These are phyloP conservation scores for Eulacestoma nigropectus DNA, from an alignment of 2,113 vertebrate species.

Conservation along the genomic window DNA sequence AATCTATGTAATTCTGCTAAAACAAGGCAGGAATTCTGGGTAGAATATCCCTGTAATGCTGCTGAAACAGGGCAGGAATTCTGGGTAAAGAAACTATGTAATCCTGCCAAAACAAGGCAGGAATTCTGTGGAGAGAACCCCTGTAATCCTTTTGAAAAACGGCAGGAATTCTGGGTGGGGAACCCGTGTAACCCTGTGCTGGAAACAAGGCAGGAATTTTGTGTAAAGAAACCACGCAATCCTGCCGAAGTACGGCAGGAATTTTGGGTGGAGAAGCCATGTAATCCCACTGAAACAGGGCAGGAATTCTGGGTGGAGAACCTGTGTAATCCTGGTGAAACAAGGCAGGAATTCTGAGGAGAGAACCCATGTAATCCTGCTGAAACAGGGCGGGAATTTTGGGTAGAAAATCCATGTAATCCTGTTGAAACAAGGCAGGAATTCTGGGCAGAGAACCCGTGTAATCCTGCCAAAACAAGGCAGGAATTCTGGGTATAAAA, in stretches of 20 bases:
- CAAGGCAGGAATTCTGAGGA: not conserved
- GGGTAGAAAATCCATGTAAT: fast-evolving
- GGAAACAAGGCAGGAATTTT: not conserved
- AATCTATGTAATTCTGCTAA: fast-evolving
- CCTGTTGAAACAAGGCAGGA: fast-evolving
- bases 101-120: not conserved
- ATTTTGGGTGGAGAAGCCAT: not conserved
- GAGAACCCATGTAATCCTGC: not conserved
- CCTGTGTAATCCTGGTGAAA: not conserved
- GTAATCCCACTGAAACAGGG: not conserved
- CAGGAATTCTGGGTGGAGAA: not conserved
- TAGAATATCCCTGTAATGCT: fast-evolving
- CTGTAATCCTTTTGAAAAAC: fast-evolving
- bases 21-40: not conserved
- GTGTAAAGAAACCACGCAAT: fast-evolving
- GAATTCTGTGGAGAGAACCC: fast-evolving
- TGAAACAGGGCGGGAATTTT: not conserved
- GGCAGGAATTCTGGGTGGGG: fast-evolving
- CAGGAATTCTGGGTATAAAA: not conserved
- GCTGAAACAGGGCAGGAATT: fast-evolving
- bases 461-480: not conserved
- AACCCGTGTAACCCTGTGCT: fast-evolving
- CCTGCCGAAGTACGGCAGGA: not conserved
- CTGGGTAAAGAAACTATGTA: fast-evolving
- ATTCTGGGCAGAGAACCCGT: fast-evolving